Evolutionary conservation across 2,113 vertebrate species (phyloP).

Genomic region (Scatophagus argus): DNA sequence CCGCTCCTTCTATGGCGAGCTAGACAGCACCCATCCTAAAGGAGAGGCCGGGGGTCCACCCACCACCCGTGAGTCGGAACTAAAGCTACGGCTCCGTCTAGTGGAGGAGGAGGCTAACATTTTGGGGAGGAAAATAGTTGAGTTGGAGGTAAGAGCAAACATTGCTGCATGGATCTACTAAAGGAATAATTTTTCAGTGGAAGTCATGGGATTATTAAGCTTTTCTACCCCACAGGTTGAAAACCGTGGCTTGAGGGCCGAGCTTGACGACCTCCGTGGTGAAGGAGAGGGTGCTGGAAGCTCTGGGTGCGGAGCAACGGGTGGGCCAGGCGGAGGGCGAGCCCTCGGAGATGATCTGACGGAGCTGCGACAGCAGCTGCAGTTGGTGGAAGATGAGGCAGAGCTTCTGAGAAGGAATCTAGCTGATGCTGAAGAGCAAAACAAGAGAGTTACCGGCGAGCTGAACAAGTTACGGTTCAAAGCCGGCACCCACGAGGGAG

Average conservation of each 20-base stretch:
- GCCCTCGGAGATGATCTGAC: conserved; percentile 92
- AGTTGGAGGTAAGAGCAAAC: conserved; percentile 86
- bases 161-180: no score
- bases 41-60: conserved; percentile 96
- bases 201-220: neutral
- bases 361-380: conserved; percentile 95
- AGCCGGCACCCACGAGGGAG: conserved; percentile 88
- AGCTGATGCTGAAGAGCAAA: conserved; percentile 94
- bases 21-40: conserved; percentile 95
- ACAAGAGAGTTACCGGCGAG: conserved; percentile 92
- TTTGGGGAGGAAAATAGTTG: conserved; percentile 96
- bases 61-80: conserved; percentile 94
- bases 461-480: conserved; percentile 95
- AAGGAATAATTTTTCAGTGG: neutral
- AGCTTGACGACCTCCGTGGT: conserved; percentile 93
- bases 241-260: conserved; percentile 94
- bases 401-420: conserved; percentile 94
- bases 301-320: conserved; percentile 77
- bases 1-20: conserved; percentile 94
- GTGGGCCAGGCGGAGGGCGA: conserved; percentile 83
- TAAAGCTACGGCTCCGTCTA: conserved; percentile 93
- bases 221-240: conserved; percentile 81
- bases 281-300: conserved; percentile 87
- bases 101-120: conserved; percentile 99
- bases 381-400: conserved; percentile 96